Percentiles rank a stretch among this genome's conserved stretches.
Evolutionary conservation across 2,113 vertebrate species (phyloP).

Genomic region (Chloroceryle aenea): DNA sequence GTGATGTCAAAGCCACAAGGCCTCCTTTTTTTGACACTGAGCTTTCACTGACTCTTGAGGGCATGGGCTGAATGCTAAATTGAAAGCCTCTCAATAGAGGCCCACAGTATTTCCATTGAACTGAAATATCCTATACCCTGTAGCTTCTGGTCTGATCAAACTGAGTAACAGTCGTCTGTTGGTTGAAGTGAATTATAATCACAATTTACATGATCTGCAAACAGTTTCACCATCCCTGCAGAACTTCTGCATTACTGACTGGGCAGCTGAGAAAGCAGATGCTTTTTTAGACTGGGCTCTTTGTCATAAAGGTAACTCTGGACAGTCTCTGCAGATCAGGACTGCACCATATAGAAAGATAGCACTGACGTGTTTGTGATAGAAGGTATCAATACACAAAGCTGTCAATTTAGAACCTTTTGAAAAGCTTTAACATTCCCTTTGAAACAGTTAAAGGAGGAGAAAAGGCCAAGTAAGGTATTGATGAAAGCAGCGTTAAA

Average conservation of each 20-base stretch:
- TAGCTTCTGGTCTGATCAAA: neutral
- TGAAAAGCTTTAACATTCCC: neutral
- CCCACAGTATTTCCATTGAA: neutral
- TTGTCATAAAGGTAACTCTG: neutral
- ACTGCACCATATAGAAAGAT: neutral
- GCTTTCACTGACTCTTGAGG: neutral
- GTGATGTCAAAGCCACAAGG: neutral
- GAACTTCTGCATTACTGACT: rapidly evolving
- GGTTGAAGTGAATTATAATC: neutral
- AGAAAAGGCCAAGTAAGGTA: neutral
- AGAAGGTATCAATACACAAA: neutral
- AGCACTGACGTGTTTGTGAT: neutral
- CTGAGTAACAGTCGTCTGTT: neutral
- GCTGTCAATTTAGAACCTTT: neutral
- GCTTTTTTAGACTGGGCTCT: neutral
- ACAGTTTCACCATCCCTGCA: neutral
- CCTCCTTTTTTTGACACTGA: neutral
- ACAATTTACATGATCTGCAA: neutral
- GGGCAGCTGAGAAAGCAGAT: neutral
- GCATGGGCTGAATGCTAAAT: neutral
- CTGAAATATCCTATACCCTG: neutral
- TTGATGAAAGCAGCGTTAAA: constrained; percentile 1
- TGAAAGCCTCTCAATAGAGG: neutral
- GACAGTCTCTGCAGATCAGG: neutral
- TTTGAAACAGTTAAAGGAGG: neutral